A percentile compares a stretch with the other conserved stretches of the same genome.
These are phyloP conservation scores for Tyto alba DNA, from an alignment of 2,113 vertebrate species.

Conservation along the genomic window DNA sequence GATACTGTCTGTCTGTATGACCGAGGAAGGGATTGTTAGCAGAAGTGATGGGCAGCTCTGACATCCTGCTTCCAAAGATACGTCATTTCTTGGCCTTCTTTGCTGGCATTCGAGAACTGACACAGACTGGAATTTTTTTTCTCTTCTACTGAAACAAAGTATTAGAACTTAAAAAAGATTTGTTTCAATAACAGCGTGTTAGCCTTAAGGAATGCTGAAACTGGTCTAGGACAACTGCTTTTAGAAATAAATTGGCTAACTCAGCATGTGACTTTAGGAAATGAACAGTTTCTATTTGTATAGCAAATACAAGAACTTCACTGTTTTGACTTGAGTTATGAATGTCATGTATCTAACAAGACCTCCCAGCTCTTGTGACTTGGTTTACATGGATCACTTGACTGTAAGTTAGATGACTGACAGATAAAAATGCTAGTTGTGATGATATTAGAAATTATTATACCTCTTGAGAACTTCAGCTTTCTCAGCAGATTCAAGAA, in stretches of 20 bases:
- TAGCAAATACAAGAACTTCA: neutral
- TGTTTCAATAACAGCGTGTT: neutral
- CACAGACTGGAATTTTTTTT: neutral
- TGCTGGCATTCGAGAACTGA: neutral
- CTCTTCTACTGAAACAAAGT: neutral
- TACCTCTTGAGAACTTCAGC: neutral
- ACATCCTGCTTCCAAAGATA: neutral
- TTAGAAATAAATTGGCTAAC: neutral
- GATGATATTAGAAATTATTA: neutral
- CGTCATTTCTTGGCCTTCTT: neutral
- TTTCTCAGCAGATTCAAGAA: neutral
- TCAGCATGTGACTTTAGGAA: neutral
- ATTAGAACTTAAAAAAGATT: neutral
- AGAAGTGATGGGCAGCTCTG: neutral
- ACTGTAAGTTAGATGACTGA: neutral
- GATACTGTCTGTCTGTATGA: fast-evolving
- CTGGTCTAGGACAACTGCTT: neutral
- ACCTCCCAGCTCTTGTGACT: neutral
- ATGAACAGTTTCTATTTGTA: neutral
- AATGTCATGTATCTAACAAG: neutral
- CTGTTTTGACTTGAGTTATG: neutral
- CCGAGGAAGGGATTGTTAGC: fast-evolving
- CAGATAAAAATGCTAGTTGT: neutral
- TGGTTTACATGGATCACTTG: neutral
- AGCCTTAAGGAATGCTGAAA: conserved; percentile 7